Evolutionary conservation across 1,140 invertebrate genomes (phyloP), one percentile per base, ranked within the genome.

Genomic region (Aphis craccivora): DNA sequence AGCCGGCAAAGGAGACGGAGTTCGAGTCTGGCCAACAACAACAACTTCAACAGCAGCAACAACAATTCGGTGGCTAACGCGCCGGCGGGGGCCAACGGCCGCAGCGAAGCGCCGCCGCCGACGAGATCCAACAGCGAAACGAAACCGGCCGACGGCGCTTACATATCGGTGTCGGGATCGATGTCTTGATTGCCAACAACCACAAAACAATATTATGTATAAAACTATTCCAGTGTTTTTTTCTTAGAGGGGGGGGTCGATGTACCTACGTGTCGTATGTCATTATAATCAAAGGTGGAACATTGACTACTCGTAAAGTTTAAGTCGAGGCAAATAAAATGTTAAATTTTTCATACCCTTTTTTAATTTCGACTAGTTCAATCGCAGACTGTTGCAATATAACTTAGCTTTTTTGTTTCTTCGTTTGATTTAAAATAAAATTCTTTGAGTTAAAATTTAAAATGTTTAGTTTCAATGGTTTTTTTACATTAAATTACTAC

Each of bases 61-160:
- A 93, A 93, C 48, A 93, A 83, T 53, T 93, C 91, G 3, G 4
- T 92, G n/a, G 81, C 91, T 0, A 84, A 93, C 40, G 84, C 81
- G 1, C 81, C 91, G 48, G 48, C 23, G 7, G 48, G 35, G 1
- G 25, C 6, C 9, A 83, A 90, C 37, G 37, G 35, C 7, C 89
- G 89, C 37, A 67, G 11, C 23, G 89, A 55, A 37, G 35, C 22
- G n/a, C 91, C 90, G 11, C 45, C 90, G 30, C 91, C 90, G 25
- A 81, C 90, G 7, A 30, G 91, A 22, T 84, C 91, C 20, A 93
- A 93, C 45, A 93, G 91, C 37, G 91, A 93, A 8, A 84, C 91
- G 8, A 86, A 84, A 86, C n/a, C 91, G 76, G 48, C n/a, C 35
- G 91, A 93, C 48, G 40, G 91, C 48, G 40, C 8, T 53, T 84